Evolutionary conservation across 2,797 vertebrate species (phyloP), one percentile per base, ranked within the genome.

Genomic region (Myotis daubentonii): DNA sequence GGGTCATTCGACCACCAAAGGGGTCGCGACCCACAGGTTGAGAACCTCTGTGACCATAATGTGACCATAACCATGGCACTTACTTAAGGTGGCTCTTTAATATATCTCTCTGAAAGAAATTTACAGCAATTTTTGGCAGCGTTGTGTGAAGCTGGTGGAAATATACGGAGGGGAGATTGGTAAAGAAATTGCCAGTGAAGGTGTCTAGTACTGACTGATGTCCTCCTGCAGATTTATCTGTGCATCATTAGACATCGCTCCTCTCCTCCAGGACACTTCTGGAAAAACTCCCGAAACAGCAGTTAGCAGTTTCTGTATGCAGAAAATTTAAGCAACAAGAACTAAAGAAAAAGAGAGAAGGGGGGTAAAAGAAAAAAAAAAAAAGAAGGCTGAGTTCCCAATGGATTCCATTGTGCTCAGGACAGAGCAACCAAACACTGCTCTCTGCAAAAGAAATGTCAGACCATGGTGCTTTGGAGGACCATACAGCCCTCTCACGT

Each of bases 401-500:
- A 30, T 81, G 76, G 86, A 91, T 80, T 95, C 84, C 36, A 60
- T 94, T 91, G 93, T 89, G 80, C 87, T 95, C 66, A 70, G 75
- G 71, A 89, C 71, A 76, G 62, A 71, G 94, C 85, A 86, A 91
- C 33, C 91, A 90, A 93, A 81, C 85, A 51, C 81, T 65, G 86
- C 65, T 96, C 83, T 90, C 94, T 96, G 90, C 53, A 87, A 79
- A 93, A 81, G 79, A 93, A 91, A 94, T 36, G 86, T 95, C 88
- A 72, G 89, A 62, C 36, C 47, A 30, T 6, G 9, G 88, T 23
- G 60, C 90, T 89, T 62, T 65, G 44, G 93, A 97, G 96, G 89
- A 94, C 75, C 68, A 11, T 82, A 15, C 49, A 87, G 76, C 79
- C 25, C 92, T 96, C 97, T 97, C 96, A 93, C 88, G 28, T 97